Percentiles rank a stretch among this genome's conserved stretches.
Conservation (phyloP, 2,888 invertebrate genomes). For the Leptopilina syphax region DNA sequence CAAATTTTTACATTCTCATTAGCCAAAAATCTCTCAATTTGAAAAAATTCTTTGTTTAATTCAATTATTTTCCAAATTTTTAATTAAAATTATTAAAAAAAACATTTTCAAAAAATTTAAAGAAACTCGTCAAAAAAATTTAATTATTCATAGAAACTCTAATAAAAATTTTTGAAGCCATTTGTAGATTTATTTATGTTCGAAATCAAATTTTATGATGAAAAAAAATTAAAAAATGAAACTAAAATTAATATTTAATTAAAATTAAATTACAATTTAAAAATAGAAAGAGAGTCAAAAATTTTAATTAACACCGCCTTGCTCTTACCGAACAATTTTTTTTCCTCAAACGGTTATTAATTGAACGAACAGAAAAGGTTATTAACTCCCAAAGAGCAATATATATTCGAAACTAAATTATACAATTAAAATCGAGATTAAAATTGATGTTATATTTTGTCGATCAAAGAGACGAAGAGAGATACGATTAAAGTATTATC, state of each 20-base stretch:
- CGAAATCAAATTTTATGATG: neutral
- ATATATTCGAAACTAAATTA: slow-evolving; percentile 13
- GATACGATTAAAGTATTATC: neutral
- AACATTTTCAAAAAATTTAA: too few relatives aligned
- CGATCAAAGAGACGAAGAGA: neutral
- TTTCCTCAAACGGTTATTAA: neutral
- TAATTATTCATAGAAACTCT: too few relatives aligned
- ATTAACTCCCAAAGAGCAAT: neutral
- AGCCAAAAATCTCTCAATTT: too few relatives aligned
- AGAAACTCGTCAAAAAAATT: too few relatives aligned
- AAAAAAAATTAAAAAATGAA: neutral
- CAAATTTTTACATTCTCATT: too few relatives aligned
- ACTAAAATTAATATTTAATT: neutral
- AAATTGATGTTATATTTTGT: neutral
- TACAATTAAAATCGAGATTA: neutral
- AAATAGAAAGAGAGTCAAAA: neutral
- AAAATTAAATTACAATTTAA: neutral
- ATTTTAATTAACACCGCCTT: neutral
- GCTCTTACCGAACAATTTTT: neutral
- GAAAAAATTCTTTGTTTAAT: too few relatives aligned
- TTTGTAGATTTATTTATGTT: too few relatives aligned
- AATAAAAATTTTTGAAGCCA: too few relatives aligned
- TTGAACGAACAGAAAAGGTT: neutral
- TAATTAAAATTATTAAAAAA: too few relatives aligned
- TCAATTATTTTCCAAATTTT: too few relatives aligned